These are phyloP conservation scores for Lepidotrigona ventralis DNA, from an alignment of 1,140 invertebrate species.

Conservation along the genomic window DNA sequence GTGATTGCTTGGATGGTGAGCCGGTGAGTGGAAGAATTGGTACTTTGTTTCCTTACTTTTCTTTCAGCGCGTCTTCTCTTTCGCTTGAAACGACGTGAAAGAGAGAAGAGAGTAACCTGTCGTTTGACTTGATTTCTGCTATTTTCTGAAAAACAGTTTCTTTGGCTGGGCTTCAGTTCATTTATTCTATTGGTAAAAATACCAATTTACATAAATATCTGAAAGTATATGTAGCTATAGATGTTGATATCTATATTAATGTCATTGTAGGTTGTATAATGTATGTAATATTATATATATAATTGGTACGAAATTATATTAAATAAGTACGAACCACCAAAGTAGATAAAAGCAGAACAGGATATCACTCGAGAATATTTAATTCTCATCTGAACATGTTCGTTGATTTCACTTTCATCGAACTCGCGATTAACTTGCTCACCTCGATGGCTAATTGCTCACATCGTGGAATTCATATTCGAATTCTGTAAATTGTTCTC, in stretches of 20 bases:
- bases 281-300: too few species aligned
- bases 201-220: too few species aligned
- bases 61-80: background rate
- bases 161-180: too few species aligned
- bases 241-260: too few species aligned
- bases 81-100: background rate
- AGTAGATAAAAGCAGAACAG: background rate
- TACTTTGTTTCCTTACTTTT: too few species aligned
- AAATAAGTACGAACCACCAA: background rate
- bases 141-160: too few species aligned
- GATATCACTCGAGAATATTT: too few species aligned
- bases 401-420: background rate
- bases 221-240: too few species aligned
- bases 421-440: background rate
- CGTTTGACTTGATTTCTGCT: background rate
- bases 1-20: background rate
- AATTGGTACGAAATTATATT: background rate
- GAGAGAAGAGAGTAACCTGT: background rate
- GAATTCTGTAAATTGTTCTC: conserved; percentile 4
- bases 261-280: too few species aligned
- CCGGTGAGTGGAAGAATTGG: background rate
- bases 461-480: background rate
- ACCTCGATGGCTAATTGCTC: background rate
- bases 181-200: too few species aligned
- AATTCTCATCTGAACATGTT: background rate